Evolutionary conservation across 1,140 invertebrate genomes (phyloP).

Genomic region (Wasmannia auropunctata): DNA sequence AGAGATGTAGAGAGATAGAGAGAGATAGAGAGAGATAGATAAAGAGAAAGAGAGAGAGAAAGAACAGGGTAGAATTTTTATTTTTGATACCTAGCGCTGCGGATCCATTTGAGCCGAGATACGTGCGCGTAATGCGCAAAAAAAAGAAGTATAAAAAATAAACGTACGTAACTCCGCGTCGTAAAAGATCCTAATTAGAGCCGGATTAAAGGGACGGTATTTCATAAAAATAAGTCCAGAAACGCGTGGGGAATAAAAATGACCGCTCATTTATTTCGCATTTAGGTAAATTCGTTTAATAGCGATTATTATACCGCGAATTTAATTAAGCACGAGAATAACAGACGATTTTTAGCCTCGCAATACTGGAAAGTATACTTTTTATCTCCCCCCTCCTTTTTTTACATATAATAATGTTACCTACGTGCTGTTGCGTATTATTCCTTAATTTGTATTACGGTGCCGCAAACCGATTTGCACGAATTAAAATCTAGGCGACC

Average conservation of each 20-base stretch:
- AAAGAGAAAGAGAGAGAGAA: not conserved
- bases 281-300: conserved; percentile 32
- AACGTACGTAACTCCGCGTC: not conserved
- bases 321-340: conserved; percentile 35
- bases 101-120: conserved; percentile 25
- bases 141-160: conserved; percentile 1
- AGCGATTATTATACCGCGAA: conserved; percentile 2
- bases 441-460: conserved; percentile 59
- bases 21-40: not conserved
- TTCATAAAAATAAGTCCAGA: conserved; percentile 31
- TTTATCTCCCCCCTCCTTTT: not conserved
- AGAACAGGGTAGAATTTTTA: conserved; percentile 12
- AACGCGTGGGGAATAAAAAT: not conserved
- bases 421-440: conserved; percentile 47
- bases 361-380: not conserved
- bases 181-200: conserved; percentile 46
- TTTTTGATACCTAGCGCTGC: conserved; percentile 34
- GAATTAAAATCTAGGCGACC: conserved; percentile 64
- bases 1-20: not conserved
- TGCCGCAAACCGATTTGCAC: conserved; percentile 58
- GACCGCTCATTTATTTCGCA: conserved; percentile 4
- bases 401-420: not conserved
- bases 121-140: not conserved
- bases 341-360: not conserved
- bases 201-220: conserved; percentile 21